Percentiles rank a stretch among this genome's conserved stretches.
phyloP scores from a whole-genome alignment of 2,888 invertebrate genomes.

The Chirona hameri region DNA sequence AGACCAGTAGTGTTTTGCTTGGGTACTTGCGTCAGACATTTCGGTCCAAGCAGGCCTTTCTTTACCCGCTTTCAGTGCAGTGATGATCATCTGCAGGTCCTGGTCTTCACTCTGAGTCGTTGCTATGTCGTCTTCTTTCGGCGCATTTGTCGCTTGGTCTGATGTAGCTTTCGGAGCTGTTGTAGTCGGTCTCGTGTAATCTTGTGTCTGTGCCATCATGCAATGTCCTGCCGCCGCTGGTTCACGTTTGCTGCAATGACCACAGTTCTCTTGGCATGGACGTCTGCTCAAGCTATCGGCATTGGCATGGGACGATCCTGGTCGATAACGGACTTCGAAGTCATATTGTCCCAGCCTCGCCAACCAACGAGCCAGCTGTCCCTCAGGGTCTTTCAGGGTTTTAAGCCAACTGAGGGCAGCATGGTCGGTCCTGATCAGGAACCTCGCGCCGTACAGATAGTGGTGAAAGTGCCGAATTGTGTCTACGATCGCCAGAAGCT shows the following conservation, averaged over 20 bases:
- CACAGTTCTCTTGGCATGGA: neutral
- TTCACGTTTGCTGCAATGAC: neutral
- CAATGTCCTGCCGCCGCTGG: neutral
- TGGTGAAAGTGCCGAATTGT: conserved; percentile 30
- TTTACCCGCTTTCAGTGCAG: too few species aligned
- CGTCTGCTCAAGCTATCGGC: neutral
- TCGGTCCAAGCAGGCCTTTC: too few species aligned
- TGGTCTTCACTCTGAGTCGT: too few species aligned
- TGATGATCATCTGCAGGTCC: too few species aligned
- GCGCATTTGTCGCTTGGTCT: too few species aligned
- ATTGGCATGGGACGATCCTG: neutral
- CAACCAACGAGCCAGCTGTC: conserved; percentile 33
- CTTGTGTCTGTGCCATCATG: neutral
- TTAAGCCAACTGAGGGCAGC: conserved; percentile 32
- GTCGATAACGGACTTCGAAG: neutral
- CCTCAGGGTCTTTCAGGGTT: neutral
- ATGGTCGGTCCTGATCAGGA: conserved; percentile 34
- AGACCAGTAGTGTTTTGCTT: too few species aligned
- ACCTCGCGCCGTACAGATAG: neutral
- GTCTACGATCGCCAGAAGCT: neutral
- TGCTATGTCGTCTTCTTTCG: too few species aligned
- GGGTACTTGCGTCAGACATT: too few species aligned
- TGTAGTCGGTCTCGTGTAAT: too few species aligned
- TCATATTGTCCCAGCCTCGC: neutral
- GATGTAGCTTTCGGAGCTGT: too few species aligned